Evolutionary conservation across 2,888 invertebrate species (phyloP), one percentile per base, ranked within the genome.

Genomic region (Andrena bucephala): DNA sequence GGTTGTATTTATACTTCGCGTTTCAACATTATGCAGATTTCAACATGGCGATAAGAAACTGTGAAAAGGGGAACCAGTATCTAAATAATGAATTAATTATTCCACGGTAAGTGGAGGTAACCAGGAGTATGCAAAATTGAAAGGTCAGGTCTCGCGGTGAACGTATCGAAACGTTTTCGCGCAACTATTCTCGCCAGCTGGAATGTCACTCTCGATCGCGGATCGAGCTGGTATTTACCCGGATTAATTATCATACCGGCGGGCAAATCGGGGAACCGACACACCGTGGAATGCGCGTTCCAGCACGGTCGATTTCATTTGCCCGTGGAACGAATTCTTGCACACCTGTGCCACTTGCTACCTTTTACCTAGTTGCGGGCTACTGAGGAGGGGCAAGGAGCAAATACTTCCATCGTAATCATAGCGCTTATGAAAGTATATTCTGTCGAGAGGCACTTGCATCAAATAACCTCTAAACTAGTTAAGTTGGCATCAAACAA

Each of bases 211-310:
- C 36, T 63, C 24, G n/a, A 68, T 48, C 57, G 24, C 7, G 24
- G 57, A 67, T 62, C 74, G 24, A 20, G 48, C 29, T 63, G 63
- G 27, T 77, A 79, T 69, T 69, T 77, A 77, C 68, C 31, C 63
- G 48, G 20, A 60, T 42, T 77, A 77, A 73, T 74, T 77, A 73
- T 54, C 66, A 48, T 73, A 72, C 59, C 77, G 13, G 31, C 13
- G 4, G 24, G 42, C 48, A 20, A 65, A n/a, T n/a, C 65, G 33
- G 33, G 10, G 33, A 42, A 36, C 27, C 50, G 36, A 36, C 33
- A 27, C 70, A 50, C 13, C 29, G 13, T 52, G 36, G 36, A 16
- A 68, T 57, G 67, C 29, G 8, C 59, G 5, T 50, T 27, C 48
- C 52, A 48, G 24, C 13, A 27, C 24, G 24, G 2, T 27, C 31